phyloP scores from a whole-genome alignment of 1,140 invertebrate species.

The Dysdera silvatica region DNA sequence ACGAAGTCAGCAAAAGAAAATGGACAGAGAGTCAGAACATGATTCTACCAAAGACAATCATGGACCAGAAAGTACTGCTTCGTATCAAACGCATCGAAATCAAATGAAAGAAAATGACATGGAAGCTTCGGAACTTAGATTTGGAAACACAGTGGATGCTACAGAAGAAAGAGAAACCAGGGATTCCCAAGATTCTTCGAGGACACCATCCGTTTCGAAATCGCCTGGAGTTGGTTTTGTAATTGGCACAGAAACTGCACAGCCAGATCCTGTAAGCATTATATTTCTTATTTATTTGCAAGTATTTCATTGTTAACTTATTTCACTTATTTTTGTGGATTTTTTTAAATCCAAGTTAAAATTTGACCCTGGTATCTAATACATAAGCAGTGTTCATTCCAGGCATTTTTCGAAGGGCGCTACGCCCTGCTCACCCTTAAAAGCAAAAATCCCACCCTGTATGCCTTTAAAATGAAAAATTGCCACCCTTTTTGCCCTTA shows the following conservation, averaged over 20 bases:
- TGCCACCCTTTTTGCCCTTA: too few species aligned
- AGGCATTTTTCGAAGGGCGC: too few species aligned
- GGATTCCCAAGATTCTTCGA: not conserved
- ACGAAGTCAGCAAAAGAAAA: slow-evolving; percentile 32
- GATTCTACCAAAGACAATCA: not conserved
- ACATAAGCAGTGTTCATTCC: too few species aligned
- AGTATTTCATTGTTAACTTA: not conserved
- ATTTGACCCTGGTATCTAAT: too few species aligned
- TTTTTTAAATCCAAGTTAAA: too few species aligned
- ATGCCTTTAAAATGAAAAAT: too few species aligned
- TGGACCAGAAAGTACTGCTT: not conserved
- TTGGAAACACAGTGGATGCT: not conserved
- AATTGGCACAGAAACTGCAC: slow-evolving; percentile 57
- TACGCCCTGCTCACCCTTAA: too few species aligned
- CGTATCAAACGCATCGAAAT: not conserved
- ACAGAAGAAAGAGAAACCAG: not conserved
- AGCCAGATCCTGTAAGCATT: slow-evolving; percentile 59
- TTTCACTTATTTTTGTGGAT: too few species aligned
- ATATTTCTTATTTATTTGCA: not conserved
- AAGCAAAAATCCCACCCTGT: too few species aligned
- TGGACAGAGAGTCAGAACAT: slow-evolving; percentile 15
- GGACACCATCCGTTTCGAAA: not conserved
- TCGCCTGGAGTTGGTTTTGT: slow-evolving; percentile 53
- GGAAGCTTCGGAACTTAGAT: not conserved
- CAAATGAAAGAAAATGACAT: not conserved